Evolutionary conservation across 2,797 vertebrate genomes (phyloP).

Genomic region (Serranus cabrilla): DNA sequence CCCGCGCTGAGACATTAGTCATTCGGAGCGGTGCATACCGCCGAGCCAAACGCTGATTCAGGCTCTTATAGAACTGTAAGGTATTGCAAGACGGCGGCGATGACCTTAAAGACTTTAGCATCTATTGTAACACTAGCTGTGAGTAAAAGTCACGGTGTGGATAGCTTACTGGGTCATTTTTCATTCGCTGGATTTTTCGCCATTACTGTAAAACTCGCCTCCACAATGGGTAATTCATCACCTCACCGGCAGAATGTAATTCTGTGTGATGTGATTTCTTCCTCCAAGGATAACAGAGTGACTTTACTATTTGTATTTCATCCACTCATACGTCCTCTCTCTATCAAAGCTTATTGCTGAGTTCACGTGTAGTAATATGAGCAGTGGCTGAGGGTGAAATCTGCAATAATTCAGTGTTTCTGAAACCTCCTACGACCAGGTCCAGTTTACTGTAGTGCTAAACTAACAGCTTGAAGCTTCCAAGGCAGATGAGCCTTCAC

Average conservation of each 20-base stretch:
- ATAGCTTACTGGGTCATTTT: slow-evolving; percentile 63
- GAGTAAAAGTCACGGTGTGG: slow-evolving; percentile 41
- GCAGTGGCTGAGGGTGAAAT: slow-evolving; percentile 24
- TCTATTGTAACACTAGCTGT: slow-evolving; percentile 55
- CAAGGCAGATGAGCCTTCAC: slow-evolving; percentile 9
- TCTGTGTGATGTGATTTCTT: slow-evolving; percentile 61
- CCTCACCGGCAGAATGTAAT: slow-evolving; percentile 34
- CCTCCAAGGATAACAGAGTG: slow-evolving; percentile 51
- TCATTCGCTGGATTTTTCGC: slow-evolving; percentile 65
- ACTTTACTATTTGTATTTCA: slow-evolving; percentile 59
- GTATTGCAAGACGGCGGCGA: slow-evolving; percentile 37
- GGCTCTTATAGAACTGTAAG: slow-evolving; percentile 65
- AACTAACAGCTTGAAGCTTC: not conserved
- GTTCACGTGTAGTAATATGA: slow-evolving; percentile 36
- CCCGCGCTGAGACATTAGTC: slow-evolving; percentile 59
- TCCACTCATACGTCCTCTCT: slow-evolving; percentile 18
- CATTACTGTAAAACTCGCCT: slow-evolving; percentile 54
- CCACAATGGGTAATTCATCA: slow-evolving; percentile 66
- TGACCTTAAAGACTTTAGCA: slow-evolving; percentile 69
- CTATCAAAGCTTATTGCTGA: slow-evolving; percentile 44
- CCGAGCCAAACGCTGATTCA: slow-evolving; percentile 71
- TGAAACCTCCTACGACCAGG: slow-evolving; percentile 1
- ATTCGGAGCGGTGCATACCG: slow-evolving; percentile 46
- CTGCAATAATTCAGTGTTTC: slow-evolving; percentile 20
- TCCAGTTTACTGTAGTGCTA: not conserved